These are phyloP conservation scores for Rhynchopsitta pachyrhyncha DNA, from an alignment of 2,113 vertebrate genomes.

Conservation along the genomic window DNA sequence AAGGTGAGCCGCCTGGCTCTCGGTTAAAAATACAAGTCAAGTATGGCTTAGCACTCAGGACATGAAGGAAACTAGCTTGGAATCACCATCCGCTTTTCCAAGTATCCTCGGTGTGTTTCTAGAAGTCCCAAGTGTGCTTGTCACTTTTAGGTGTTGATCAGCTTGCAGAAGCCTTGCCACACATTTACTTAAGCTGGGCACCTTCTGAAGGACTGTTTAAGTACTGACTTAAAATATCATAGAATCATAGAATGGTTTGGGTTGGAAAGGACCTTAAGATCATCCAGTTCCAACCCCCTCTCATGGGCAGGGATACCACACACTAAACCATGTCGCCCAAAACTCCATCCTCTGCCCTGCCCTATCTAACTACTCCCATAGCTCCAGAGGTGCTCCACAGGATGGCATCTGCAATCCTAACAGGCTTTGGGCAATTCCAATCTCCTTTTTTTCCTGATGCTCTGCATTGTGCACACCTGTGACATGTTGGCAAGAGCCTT, in stretches of 20 bases:
- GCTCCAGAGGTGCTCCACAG: not conserved
- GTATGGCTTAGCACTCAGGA: not conserved
- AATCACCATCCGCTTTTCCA: not conserved
- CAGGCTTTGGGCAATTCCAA: not conserved
- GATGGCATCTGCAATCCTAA: not conserved
- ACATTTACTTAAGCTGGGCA: no score
- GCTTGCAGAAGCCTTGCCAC: not conserved
- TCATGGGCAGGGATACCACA: not conserved
- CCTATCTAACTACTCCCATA: not conserved
- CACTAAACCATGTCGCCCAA: not conserved
- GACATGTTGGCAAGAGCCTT: constrained; percentile 40
- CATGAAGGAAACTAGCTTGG: not conserved
- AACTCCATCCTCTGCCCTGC: not conserved
- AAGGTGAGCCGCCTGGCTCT: constrained; percentile 6
- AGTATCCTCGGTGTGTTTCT: not conserved
- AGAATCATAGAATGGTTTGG: not conserved
- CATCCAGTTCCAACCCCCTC: not conserved
- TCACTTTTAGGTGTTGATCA: not conserved
- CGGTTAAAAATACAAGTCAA: not conserved
- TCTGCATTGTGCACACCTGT: constrained; percentile 33
- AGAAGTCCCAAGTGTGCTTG: not conserved
- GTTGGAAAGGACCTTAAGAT: not conserved
- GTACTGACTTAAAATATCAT: not conserved
- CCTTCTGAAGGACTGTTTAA: not conserved
- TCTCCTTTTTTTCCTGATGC: not conserved